phyloP scores from a whole-genome alignment of 92 coral and sea anemone species.

The Parazoanthus darwini region DNA sequence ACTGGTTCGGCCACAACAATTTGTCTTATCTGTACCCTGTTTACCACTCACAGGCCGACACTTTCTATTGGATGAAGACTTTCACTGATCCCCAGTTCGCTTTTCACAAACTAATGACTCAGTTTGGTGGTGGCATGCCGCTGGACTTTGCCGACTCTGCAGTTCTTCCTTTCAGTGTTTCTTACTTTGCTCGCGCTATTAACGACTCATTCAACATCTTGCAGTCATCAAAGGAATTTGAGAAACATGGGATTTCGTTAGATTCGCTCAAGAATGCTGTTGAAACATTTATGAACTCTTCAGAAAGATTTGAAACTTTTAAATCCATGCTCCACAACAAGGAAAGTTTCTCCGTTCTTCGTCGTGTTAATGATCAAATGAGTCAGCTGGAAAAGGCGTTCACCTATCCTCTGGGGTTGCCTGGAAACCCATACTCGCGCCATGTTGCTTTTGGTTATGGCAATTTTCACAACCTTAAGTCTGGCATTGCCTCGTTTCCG shows the following conservation, averaged over 20 bases:
- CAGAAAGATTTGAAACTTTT: slow-evolving; percentile 58
- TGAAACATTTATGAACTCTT: slow-evolving; percentile 52
- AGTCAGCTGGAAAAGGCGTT: slow-evolving; percentile 85
- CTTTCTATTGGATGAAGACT: slow-evolving; percentile 83
- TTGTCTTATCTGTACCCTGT: slow-evolving; percentile 75
- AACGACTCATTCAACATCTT: slow-evolving; percentile 61
- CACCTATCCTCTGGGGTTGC: slow-evolving; percentile 79
- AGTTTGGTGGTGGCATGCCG: slow-evolving; percentile 76
- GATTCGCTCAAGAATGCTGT: slow-evolving; percentile 67
- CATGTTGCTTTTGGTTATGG: slow-evolving; percentile 90
- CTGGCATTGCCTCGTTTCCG: slow-evolving; percentile 74
- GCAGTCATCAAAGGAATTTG: slow-evolving; percentile 51
- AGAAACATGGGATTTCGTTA: slow-evolving; percentile 48
- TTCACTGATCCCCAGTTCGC: slow-evolving; percentile 81
- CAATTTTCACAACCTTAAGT: slow-evolving; percentile 58
- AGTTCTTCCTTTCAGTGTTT: slow-evolving; percentile 70
- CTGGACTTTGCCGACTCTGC: slow-evolving; percentile 79
- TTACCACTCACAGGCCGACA: slow-evolving; percentile 88
- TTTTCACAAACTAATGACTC: slow-evolving; percentile 82
- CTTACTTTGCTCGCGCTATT: slow-evolving; percentile 67
- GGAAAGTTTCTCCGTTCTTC: slow-evolving; percentile 54
- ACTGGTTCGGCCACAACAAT: slow-evolving; percentile 67
- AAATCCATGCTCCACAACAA: slow-evolving; percentile 32
- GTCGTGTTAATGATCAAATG: slow-evolving; percentile 86
- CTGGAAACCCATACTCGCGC: slow-evolving; percentile 73